phyloP scores from a whole-genome alignment of 92 coral and sea anemone genomes.

The Virgularia gustaviana region DNA sequence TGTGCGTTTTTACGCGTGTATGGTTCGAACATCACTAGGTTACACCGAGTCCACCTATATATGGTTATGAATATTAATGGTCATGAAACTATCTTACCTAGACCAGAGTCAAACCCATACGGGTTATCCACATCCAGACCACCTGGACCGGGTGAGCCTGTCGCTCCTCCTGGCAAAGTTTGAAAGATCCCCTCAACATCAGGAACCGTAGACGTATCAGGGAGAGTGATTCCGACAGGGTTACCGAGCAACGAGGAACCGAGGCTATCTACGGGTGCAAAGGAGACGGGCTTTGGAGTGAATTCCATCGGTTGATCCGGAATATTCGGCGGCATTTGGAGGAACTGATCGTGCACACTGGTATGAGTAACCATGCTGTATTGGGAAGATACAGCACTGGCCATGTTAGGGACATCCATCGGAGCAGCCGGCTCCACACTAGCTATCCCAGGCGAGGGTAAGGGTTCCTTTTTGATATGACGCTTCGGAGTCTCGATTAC shows the following conservation, averaged over 20 bases:
- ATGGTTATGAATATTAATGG: background rate
- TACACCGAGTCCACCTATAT: background rate
- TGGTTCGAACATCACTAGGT: background rate
- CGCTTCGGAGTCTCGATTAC: conserved; percentile 65
- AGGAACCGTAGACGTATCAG: conserved; percentile 27
- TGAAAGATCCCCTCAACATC: conserved; percentile 91
- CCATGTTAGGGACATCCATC: background rate
- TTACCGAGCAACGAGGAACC: conserved; percentile 1
- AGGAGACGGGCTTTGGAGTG: background rate
- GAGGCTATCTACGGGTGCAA: conserved; percentile 5
- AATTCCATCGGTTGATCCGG: conserved; percentile 14
- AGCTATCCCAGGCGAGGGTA: background rate
- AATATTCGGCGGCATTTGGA: background rate
- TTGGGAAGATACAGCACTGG: background rate
- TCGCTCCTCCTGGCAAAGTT: conserved; percentile 84
- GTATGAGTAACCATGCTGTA: background rate
- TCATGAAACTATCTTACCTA: conserved; percentile 52
- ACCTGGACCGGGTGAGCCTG: conserved; percentile 77
- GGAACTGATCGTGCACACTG: conserved; percentile 8
- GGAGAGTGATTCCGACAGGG: background rate
- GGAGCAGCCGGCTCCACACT: background rate
- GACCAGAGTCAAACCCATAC: conserved; percentile 65
- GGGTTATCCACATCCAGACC: conserved; percentile 56
- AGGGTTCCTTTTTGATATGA: background rate
- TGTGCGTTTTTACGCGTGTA: too few relatives aligned